Base-by-base conservation (phyloP, 2,888 invertebrate genomes). In the Oasisia sp. region DNA sequence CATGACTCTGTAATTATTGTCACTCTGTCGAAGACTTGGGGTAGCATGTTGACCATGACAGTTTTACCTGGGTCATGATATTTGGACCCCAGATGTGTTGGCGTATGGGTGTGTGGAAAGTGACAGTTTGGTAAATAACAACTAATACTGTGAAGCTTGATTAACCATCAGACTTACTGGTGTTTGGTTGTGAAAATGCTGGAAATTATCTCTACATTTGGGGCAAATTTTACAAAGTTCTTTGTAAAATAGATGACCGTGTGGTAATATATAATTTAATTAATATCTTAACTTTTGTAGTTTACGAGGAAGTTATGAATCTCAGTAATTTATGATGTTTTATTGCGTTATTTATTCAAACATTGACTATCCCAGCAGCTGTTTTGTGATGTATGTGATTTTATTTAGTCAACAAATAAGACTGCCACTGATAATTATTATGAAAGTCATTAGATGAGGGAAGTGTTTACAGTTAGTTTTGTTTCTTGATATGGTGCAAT, bases 261-360 rank as follows among this genome's bases (percentile, higher is more conserved):
- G 7, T 74, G 27, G 27, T 27, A 2, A 14, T 27, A 7, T 74
- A 74, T 19, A 7, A 27, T 19, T 74, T 19, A 27, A 19, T 19
- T 74, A 19, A 74, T n/a, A 3, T 74, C n/a, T 27, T 19, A 19
- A 38, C 27, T 0, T n/a, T 27, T 74, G 19, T 19, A 19, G n/a
- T n/a, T 27, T 74, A 7, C 12, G 58, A 74, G n/a, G 27, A 74
- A 74, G n/a, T 74, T 74, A 74, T 5, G 74, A 74, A 74, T 74
- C 74, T 74, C 74, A 74, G 58, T 58, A 74, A 74, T 74, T 74
- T 74, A 74, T 74, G 14, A 74, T 74, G 74, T 74, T 74, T 74
- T 74, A 74, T 74, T 19, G 14, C 27, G 74, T 74, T 74, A 74
- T 74, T 74, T 74, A 74, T 74, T 74, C 27, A 74, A 74, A 19